Conservation (phyloP, 2,797 vertebrate genomes). For the Tiaroga cobitis region DNA sequence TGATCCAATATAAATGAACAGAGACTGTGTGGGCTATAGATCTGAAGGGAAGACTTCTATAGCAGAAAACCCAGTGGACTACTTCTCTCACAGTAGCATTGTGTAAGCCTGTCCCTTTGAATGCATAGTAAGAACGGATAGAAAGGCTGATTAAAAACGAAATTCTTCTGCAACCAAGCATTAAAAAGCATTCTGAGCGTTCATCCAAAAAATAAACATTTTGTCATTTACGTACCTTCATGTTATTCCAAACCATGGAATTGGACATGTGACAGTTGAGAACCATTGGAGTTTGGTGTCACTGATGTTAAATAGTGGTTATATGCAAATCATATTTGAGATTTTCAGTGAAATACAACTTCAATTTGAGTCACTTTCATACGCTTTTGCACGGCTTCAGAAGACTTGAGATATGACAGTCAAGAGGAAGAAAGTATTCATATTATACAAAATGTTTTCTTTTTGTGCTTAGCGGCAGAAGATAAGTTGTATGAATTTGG, state of each 20-base stretch:
- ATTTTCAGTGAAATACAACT: not conserved
- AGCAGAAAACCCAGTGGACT: constrained; percentile 22
- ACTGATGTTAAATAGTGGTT: not conserved
- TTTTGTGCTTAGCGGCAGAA: not conserved
- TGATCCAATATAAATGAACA: constrained; percentile 31
- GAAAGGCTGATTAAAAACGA: not conserved
- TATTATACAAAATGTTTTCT: not conserved
- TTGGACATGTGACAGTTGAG: not conserved
- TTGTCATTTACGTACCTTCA: not conserved
- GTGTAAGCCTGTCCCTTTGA: constrained; percentile 17
- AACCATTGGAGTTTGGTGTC: not conserved
- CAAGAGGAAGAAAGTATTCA: not conserved
- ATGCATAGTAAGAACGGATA: not conserved
- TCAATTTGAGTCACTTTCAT: not conserved
- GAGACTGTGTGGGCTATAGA: constrained; percentile 50
- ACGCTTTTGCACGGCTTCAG: not conserved
- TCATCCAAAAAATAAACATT: not conserved
- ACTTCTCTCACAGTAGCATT: not conserved
- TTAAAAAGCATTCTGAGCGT: not conserved
- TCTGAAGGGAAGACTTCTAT: constrained; percentile 23
- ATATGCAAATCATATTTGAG: not conserved
- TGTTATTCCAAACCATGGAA: not conserved
- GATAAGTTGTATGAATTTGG: not conserved
- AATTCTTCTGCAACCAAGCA: not conserved
- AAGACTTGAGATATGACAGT: not conserved